Percentiles rank a stretch among this genome's conserved stretches.
phyloP scores from a whole-genome alignment of 2,113 vertebrate genomes.

The Callipepla californica region DNA sequence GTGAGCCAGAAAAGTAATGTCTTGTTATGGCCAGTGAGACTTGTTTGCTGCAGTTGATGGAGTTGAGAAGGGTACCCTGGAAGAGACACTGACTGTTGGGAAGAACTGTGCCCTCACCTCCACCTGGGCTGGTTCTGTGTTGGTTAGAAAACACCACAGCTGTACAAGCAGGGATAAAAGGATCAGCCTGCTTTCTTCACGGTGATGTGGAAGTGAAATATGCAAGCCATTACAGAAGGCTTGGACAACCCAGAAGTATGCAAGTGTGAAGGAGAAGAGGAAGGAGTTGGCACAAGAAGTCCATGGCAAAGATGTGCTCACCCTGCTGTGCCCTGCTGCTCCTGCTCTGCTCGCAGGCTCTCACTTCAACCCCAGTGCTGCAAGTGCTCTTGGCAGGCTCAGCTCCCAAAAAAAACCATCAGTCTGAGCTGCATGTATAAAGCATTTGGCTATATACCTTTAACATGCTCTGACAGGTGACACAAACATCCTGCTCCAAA shows the following conservation, averaged over 20 bases:
- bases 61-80: neutral
- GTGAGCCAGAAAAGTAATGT: neutral
- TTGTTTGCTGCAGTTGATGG: neutral
- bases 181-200: neutral
- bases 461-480: neutral
- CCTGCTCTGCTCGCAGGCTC: neutral
- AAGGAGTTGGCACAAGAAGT: neutral
- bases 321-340: rapidly evolving
- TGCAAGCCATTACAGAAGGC: neutral
- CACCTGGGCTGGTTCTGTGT: neutral
- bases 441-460: neutral
- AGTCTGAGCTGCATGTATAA: neutral
- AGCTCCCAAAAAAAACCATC: neutral
- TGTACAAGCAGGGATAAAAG: neutral
- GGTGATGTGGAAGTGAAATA: neutral
- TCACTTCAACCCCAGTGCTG: neutral
- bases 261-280: neutral
- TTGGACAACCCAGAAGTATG: neutral
- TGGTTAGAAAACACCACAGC: neutral
- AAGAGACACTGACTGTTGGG: rapidly evolving
- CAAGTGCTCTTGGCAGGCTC: neutral
- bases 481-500: neutral
- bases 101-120: neutral
- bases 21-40: neutral
- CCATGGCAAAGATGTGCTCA: neutral